Base-by-base conservation (phyloP, 2,888 invertebrate genomes). In the Lithophane ornitopus region DNA sequence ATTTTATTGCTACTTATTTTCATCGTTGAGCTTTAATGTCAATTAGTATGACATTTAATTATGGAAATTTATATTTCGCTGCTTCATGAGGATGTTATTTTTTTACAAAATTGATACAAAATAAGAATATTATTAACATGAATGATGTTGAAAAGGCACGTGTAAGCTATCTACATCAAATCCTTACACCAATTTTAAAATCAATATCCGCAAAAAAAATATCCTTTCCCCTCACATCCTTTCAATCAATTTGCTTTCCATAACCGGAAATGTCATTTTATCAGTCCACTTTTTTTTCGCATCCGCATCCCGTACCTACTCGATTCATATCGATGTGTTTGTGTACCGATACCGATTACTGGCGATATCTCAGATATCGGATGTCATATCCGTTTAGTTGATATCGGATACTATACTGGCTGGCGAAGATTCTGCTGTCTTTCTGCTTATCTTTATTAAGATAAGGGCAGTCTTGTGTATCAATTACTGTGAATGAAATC, bases 331-430 rank as follows among this genome's bases (percentile, higher is more conserved):
- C 72, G 78, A 82, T 76, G 79, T 78, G 70, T 65, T 69, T 71
- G 81, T 44, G 62, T 78, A 73, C 41, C 62, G 41, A 77, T 77
- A 70, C 58, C 73, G 84, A 85, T 85, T 83, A 70, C 62, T 75
- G 49, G 54, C 77, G 56, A 84, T 84, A 89, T 86, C 79, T 70
- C 61, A n/a, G 77, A 88, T 93, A 91, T 92, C 92, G 81, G 77
- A 85, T 91, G 76, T 89, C 91, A 88, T 91, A 92, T 94, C 94
- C 94, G 92, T 88, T 92, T 70, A 76, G 78, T 76, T 81, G 90
- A 85, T 85, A 91, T 87, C 84, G 75, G 88, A 90, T 90, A 90
- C 80, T 71, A 90, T 90, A 90, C 79, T 71, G 69, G 70, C 71
- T 82, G 58, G 73, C 72, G 76, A 68, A 70, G 78, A 74, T 82